Evolutionary conservation across 2,113 vertebrate genomes (phyloP).

Genomic region (Carassius carassius): DNA sequence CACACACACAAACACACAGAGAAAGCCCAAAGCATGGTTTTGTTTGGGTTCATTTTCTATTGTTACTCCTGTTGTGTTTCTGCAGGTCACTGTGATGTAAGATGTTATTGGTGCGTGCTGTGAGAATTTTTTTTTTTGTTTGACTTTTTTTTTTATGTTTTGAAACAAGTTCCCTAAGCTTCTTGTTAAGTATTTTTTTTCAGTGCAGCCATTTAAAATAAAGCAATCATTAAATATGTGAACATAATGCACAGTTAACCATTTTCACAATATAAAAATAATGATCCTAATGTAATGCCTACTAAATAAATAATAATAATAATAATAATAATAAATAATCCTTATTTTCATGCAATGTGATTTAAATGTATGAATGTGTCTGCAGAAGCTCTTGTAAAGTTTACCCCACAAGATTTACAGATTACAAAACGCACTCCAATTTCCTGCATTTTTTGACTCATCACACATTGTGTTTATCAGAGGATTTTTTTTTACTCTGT

Average conservation of each 20-base stretch:
- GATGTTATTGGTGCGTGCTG: neutral
- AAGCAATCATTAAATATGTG: neutral
- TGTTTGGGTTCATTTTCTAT: conserved; percentile 1
- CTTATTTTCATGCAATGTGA: neutral
- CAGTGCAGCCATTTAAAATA: neutral
- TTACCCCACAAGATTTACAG: neutral
- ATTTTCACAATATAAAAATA: neutral
- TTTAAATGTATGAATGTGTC: neutral
- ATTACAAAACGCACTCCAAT: neutral
- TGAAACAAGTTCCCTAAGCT: neutral
- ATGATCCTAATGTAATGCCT: neutral
- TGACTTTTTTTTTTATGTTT: neutral
- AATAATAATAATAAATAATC: too few relatives aligned
- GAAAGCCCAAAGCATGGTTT: too few relatives aligned
- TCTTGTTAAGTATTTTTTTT: neutral
- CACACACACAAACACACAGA: neutral
- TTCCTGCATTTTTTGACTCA: neutral
- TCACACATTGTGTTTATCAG: neutral
- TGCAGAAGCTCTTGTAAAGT: neutral
- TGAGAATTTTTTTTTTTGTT: neutral
- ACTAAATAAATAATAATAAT: too few relatives aligned
- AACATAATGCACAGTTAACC: neutral
- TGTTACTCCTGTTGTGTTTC: neutral
- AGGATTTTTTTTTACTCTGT: neutral
- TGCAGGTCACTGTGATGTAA: neutral